These are phyloP conservation scores for Linyphia triangularis DNA, from an alignment of 2,888 invertebrate genomes.

Conservation along the genomic window DNA sequence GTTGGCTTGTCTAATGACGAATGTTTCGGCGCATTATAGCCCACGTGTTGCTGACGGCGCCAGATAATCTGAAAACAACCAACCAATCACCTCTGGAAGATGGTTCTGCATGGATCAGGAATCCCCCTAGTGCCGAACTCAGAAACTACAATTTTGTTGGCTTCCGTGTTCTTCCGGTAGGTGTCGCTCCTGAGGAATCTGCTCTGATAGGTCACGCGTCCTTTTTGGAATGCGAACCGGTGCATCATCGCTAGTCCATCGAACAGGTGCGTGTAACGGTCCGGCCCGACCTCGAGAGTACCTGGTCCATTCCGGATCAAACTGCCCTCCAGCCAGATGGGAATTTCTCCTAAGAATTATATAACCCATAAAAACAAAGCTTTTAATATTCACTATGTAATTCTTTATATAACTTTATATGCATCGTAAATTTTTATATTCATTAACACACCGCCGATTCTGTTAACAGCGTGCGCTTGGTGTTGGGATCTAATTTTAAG, in stretches of 20 bases:
- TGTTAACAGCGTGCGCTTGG: too few relatives aligned
- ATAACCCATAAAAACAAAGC: too few relatives aligned
- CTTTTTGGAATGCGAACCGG: slow-evolving; percentile 87
- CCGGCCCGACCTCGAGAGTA: slow-evolving; percentile 88
- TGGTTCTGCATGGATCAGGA: slow-evolving; percentile 86
- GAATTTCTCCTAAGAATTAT: slow-evolving; percentile 83
- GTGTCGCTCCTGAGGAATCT: slow-evolving; percentile 87
- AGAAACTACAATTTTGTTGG: slow-evolving; percentile 89
- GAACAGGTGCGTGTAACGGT: slow-evolving; percentile 90
- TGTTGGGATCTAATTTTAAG: too few relatives aligned
- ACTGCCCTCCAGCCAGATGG: slow-evolving; percentile 88
- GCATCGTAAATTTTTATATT: too few relatives aligned
- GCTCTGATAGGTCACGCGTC: slow-evolving; percentile 89
- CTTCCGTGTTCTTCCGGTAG: slow-evolving; percentile 82
- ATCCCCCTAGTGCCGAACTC: slow-evolving; percentile 89
- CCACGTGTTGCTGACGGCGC: too few relatives aligned
- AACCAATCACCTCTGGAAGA: slow-evolving; percentile 80
- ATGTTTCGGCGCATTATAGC: too few relatives aligned
- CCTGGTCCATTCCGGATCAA: slow-evolving; percentile 94
- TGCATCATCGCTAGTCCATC: slow-evolving; percentile 87
- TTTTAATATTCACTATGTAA: too few relatives aligned
- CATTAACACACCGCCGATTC: too few relatives aligned
- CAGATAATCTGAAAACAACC: too few relatives aligned
- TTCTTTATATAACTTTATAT: too few relatives aligned
- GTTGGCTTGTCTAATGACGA: too few relatives aligned